Evolutionary conservation across 2,888 invertebrate species (phyloP), one percentile per base, ranked within the genome.

Genomic region (Drosophila paranaensis): DNA sequence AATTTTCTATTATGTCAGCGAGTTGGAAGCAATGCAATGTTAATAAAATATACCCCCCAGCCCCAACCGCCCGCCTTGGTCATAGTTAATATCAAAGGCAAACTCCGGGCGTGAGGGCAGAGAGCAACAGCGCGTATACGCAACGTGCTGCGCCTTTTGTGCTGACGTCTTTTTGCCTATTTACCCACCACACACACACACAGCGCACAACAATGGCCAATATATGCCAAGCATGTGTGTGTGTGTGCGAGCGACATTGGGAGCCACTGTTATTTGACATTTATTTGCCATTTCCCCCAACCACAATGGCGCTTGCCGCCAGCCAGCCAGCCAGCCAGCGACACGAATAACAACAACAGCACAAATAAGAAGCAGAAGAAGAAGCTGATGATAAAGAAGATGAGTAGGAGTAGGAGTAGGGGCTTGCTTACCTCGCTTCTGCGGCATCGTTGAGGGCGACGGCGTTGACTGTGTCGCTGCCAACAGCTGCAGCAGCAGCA

Each of bases 401-500:
- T 25, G 39, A 35, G 3, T 3, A 58, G 60, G 40, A 39, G 40
- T 20, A 43, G 45, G 27, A 30, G 20, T 20, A 13, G 46, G 10
- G 45, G 37, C 43, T 20, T 50, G 57, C 88, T 90, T 83, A 93
- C 93, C 93, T 93, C 93, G 77, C 85, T 93, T 93, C 73, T 93
- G 93, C 74, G 91, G 92, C 88, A 93, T 89, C 68, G 93, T 91
- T 64, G 92, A 92, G 66, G 92, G 91, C 70, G 92, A 92, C 35
- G 91, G 91, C 82, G 91, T 89, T 75, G 92, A 89, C 71, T 92
- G 90, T 72, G 92, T 71, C 54, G 55, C 61, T 30, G 57, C 74
- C 45, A 79, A 90, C 86, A 92, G 90, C 84, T 92, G 92, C 86
- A 92, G 85, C 16, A 85, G 51, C 14, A 84, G 79, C 64, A 78